Base-by-base conservation (phyloP, 2,113 vertebrate genomes). In the Dryoscopus gambensis region DNA sequence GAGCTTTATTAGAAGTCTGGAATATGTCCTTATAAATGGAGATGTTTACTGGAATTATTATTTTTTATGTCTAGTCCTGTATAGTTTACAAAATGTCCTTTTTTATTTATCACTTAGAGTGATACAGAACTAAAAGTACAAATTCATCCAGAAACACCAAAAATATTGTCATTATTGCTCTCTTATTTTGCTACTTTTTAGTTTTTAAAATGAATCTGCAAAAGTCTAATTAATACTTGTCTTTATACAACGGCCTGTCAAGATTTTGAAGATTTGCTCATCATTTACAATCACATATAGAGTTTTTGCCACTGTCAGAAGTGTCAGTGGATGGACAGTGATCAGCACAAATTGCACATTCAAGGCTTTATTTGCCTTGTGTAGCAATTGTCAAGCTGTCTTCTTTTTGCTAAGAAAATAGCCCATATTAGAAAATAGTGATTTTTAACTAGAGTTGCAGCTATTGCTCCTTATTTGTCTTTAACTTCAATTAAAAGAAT, bases 231-330 rank as follows among this genome's bases (percentile, higher is more conserved):
- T 62, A 53, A 59, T 55, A 5, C 6, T 28, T 77, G 24, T 64
- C 31, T 55, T 76, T 50, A 15, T 35, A 18, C 0, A 2, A 1
- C 20, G 53, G 23, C 40, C 11, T 33, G 15, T 35, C 17, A 42
- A 47, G 64, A 33, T 62, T 9, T 33, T 30, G 30, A 40, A 52
- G 64, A 39, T 23, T 52, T 75, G 9, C 31, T 81, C 16, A 44
- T 49, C 11, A 2, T 53, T 84, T 56, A 3, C 15, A 40, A 0
- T 42, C 35, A 50, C 21, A 7, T 16, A 2, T 1, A 11, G 24
- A 53, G n/a, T 10, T 28, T 65, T 67, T 62, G 10, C 22, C 17
- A 5, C 25, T 52, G 9, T 39, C 33, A 62, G 50, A 78, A 65
- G 15, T 49, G 25, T 20, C 56, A 39, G 0, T 31, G 69, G 37